phyloP scores from a whole-genome alignment of 1,140 invertebrate genomes.

The Cydia amplana region DNA sequence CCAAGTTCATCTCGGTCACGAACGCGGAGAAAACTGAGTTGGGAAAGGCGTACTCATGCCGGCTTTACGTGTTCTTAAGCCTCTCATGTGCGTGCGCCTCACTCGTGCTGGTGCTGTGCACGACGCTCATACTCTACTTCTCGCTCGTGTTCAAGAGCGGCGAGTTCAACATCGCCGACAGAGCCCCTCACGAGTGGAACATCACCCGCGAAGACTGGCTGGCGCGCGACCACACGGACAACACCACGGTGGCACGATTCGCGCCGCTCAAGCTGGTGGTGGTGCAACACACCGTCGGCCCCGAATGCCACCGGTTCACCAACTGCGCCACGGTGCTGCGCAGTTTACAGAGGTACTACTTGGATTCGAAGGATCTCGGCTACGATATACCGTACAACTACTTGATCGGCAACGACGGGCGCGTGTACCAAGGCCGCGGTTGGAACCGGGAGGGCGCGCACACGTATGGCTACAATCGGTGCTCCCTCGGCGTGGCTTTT shows the following conservation, averaged over 20 bases:
- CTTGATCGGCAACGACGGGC: slow-evolving; percentile 84
- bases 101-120: slow-evolving; percentile 45
- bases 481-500: slow-evolving; percentile 80
- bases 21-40: slow-evolving; percentile 62
- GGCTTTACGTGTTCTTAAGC: slow-evolving; percentile 45
- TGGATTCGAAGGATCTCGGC: slow-evolving; percentile 35
- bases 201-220: slow-evolving; percentile 67
- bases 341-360: slow-evolving; percentile 54
- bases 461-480: slow-evolving; percentile 73
- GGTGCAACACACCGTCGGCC: slow-evolving; percentile 61
- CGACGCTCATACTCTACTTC: slow-evolving; percentile 56
- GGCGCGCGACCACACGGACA: slow-evolving; percentile 43
- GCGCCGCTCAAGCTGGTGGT: slow-evolving; percentile 59
- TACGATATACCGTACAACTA: slow-evolving; percentile 83
- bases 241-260: slow-evolving; percentile 37
- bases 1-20: slow-evolving; percentile 64
- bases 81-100: slow-evolving; percentile 49
- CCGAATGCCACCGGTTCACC: slow-evolving; percentile 50
- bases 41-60: slow-evolving; percentile 61
- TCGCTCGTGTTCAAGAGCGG: slow-evolving; percentile 39
- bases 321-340: slow-evolving; percentile 59
- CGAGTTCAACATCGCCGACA: slow-evolving; percentile 38
- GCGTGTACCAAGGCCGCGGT: slow-evolving; percentile 82
- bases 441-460: slow-evolving; percentile 83
- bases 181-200: slow-evolving; percentile 62